Conservation (phyloP, 1,140 invertebrate species). For the Euschistus heros region DNA sequence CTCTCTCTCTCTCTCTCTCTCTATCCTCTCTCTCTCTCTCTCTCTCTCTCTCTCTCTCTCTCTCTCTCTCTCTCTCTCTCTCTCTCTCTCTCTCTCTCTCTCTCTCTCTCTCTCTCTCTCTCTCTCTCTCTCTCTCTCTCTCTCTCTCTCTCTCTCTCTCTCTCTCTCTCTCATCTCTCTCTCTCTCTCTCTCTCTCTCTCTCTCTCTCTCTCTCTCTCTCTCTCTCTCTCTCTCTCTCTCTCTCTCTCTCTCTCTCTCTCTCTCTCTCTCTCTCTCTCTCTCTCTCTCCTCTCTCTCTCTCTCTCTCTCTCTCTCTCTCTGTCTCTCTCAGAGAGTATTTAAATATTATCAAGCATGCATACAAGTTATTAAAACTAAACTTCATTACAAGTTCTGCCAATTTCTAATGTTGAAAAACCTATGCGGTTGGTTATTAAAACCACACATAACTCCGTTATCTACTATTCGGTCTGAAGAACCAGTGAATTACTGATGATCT, state of each 20-base stretch:
- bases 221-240: background rate
- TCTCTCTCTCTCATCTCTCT: background rate
- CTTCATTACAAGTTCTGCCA: too few species aligned
- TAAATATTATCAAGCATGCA: too few species aligned
- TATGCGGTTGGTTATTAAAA: too few species aligned
- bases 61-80: too few species aligned
- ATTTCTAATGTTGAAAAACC: too few species aligned
- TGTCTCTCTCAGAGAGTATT: too few species aligned
- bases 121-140: background rate
- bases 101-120: background rate
- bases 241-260: background rate
- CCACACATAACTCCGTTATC: too few species aligned
- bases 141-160: background rate
- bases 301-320: too few species aligned
- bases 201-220: background rate
- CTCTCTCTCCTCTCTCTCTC: background rate
- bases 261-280: background rate
- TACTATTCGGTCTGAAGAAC: too few species aligned
- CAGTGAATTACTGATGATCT: too few species aligned
- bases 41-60: background rate
- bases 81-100: background rate
- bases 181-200: background rate
- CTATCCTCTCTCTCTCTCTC: background rate
- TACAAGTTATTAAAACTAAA: too few species aligned
- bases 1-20: background rate